A percentile compares a stretch with the other conserved stretches of the same genome.
phyloP scores from a whole-genome alignment of 2,888 invertebrate genomes.

The Lucinisca nassula region DNA sequence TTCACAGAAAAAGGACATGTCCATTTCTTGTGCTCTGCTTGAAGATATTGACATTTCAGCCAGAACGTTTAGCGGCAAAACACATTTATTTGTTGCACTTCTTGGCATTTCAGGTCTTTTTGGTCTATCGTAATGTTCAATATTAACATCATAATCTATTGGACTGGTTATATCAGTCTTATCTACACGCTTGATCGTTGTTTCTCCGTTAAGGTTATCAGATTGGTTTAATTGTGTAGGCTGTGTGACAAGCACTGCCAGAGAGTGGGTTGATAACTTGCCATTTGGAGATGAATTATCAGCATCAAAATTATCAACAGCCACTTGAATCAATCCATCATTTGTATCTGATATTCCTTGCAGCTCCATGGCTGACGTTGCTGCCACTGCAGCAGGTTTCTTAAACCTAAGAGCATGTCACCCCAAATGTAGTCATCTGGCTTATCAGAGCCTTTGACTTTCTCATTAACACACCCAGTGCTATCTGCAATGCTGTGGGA shows the following conservation, averaged over 20 bases:
- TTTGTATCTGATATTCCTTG: too few species aligned
- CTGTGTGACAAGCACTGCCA: slow-evolving; percentile 44
- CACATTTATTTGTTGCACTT: not conserved
- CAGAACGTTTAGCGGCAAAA: not conserved
- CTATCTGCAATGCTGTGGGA: too few species aligned
- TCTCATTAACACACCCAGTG: too few species aligned
- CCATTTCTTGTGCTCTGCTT: slow-evolving; percentile 11
- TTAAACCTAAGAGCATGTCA: too few species aligned
- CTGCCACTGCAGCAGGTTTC: too few species aligned
- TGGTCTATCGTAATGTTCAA: slow-evolving; percentile 25
- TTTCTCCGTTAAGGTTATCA: not conserved
- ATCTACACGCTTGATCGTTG: not conserved
- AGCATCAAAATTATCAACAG: too few species aligned
- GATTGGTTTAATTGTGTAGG: not conserved
- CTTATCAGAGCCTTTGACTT: too few species aligned
- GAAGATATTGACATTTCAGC: not conserved
- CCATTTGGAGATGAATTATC: too few species aligned
- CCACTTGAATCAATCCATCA: too few species aligned
- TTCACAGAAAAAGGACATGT: slow-evolving; percentile 41
- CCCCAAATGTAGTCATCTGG: too few species aligned
- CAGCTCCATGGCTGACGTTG: too few species aligned
- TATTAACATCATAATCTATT: slow-evolving; percentile 3
- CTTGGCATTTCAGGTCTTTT: slow-evolving; percentile 38
- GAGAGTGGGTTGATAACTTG: slow-evolving; percentile 41
- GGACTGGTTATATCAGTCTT: slow-evolving; percentile 9